Percentiles rank a stretch among this genome's conserved stretches.
These are phyloP conservation scores for Sinocyclocheilus maitianheensis DNA, from an alignment of 2,113 vertebrate species.

Conservation along the genomic window DNA sequence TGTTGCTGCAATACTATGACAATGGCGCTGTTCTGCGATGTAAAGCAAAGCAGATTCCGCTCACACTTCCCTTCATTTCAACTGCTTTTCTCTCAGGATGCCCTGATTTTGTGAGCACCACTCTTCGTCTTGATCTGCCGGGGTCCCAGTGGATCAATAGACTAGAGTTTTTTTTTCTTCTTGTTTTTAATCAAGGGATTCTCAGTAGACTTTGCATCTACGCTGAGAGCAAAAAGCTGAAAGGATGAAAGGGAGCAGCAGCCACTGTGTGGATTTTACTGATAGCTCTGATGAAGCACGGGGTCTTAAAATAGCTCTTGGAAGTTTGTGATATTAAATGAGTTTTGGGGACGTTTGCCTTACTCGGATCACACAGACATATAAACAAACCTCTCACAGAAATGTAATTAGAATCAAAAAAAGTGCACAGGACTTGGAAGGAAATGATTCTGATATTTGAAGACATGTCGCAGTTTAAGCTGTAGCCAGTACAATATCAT, in stretches of 20 bases:
- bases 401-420: neutral
- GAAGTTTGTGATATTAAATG: constrained; percentile 27
- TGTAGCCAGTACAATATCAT: neutral
- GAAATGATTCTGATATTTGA: neutral
- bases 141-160: constrained; percentile 42
- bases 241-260: constrained; percentile 28
- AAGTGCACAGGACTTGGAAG: neutral
- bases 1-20: neutral
- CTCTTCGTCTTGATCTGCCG: constrained; percentile 63
- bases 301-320: constrained; percentile 6
- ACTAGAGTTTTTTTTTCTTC: neutral
- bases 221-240: constrained; percentile 12
- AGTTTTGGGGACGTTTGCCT: constrained; percentile 16
- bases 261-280: constrained; percentile 35
- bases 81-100: constrained; percentile 55
- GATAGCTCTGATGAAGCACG: constrained; percentile 27
- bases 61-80: constrained; percentile 67
- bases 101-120: constrained; percentile 60
- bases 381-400: neutral
- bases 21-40: neutral
- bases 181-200: constrained; percentile 35
- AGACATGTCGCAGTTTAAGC: neutral
- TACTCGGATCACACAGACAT: constrained; percentile 5
- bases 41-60: constrained; percentile 60
- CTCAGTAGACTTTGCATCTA: constrained; percentile 41